A percentile compares a stretch with the other conserved stretches of the same genome.
phyloP scores from a whole-genome alignment of 2,797 vertebrate genomes.

The Chiroxiphia lanceolata region DNA sequence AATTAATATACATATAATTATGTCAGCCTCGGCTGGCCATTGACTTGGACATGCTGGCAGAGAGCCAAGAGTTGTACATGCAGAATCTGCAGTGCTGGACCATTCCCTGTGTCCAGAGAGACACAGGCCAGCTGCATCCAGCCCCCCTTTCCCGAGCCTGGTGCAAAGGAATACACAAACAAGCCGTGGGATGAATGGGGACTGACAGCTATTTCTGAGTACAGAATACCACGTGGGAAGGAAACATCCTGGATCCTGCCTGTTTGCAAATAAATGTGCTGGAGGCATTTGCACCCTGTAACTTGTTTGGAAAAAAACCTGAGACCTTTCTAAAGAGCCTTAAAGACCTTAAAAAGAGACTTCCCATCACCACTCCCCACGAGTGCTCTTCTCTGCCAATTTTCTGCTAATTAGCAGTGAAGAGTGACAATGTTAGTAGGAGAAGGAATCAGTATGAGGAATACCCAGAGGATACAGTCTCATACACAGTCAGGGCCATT shows the following conservation, averaged over 20 bases:
- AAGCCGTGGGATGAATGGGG: fast-evolving
- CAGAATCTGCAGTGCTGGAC: not conserved
- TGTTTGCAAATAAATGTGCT: not conserved
- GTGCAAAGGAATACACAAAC: not conserved
- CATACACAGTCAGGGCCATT: not conserved
- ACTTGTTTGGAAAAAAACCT: not conserved
- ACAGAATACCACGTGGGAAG: fast-evolving
- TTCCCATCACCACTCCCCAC: fast-evolving
- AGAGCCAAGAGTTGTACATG: not conserved
- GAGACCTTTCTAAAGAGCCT: not conserved
- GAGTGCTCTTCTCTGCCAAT: not conserved
- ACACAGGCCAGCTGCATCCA: fast-evolving
- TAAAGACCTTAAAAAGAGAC: not conserved
- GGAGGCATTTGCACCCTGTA: fast-evolving
- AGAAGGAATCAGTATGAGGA: not conserved
- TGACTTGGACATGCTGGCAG: fast-evolving
- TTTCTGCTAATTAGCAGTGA: not conserved
- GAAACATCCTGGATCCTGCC: not conserved
- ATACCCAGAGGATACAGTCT: not conserved
- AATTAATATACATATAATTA: not conserved
- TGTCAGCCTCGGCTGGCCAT: not conserved
- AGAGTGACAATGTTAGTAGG: not conserved
- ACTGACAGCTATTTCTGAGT: fast-evolving
- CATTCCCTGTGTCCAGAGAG: not conserved
- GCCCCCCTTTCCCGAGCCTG: not conserved